phyloP scores from a whole-genome alignment of 2,113 vertebrate genomes.

The Protomyctophum bolini region DNA sequence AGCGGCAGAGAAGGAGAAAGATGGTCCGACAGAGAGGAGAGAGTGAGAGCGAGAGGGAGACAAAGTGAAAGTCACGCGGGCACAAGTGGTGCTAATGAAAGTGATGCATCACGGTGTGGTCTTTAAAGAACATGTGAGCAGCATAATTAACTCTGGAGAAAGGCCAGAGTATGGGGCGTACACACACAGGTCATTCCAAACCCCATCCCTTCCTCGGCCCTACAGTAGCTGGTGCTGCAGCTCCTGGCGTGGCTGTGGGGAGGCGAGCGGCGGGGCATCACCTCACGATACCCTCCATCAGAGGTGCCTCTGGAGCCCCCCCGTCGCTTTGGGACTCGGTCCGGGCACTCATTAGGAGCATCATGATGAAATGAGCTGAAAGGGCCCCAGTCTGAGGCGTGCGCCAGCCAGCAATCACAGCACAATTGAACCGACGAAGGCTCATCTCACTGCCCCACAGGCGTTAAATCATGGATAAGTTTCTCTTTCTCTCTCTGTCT shows the following conservation, averaged over 20 bases:
- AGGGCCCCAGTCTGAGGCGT: conserved; percentile 59
- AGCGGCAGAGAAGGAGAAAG: background rate
- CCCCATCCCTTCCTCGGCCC: conserved; percentile 25
- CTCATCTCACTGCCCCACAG: conserved; percentile 72
- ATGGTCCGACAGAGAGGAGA: background rate
- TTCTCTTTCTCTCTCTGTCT: conserved; percentile 48
- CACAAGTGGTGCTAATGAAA: conserved; percentile 96
- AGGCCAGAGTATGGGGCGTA: conserved; percentile 74
- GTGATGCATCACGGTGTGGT: conserved; percentile 92
- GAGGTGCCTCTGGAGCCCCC: conserved; percentile 62
- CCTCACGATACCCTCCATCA: conserved; percentile 47
- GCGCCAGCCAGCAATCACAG: conserved; percentile 73
- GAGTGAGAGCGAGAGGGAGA: background rate
- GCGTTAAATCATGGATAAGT: conserved; percentile 82
- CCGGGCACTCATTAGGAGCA: conserved; percentile 78
- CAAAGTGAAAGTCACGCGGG: conserved; percentile 71
- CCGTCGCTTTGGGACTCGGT: conserved; percentile 55
- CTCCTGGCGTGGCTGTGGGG: conserved; percentile 42
- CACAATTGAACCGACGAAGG: conserved; percentile 63
- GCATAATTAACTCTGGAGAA: conserved; percentile 82
- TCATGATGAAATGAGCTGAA: conserved; percentile 83
- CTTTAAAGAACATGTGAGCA: conserved; percentile 82
- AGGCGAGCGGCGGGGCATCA: background rate
- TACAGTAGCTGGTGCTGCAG: conserved; percentile 39
- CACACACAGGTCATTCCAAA: conserved; percentile 72